Conservation (phyloP, 2,888 invertebrate genomes). For the Polyommatus icarus region DNA sequence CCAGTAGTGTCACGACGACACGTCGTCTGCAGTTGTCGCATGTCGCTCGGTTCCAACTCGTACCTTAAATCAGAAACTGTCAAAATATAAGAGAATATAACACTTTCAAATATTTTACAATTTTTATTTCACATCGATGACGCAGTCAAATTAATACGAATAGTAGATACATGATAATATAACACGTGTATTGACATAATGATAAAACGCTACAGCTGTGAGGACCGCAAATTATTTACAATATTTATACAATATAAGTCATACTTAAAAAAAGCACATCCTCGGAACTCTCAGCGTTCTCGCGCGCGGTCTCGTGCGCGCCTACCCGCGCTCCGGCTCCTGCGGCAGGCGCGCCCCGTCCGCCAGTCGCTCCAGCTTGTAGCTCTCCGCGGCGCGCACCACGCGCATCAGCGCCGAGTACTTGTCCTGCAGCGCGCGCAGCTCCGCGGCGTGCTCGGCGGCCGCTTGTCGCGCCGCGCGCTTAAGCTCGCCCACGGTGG, state of each 20-base stretch:
- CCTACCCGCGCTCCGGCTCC: constrained; percentile 44
- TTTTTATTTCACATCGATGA: constrained; percentile 1
- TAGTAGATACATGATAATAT: constrained; percentile 12
- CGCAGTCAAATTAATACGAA: constrained; percentile 9
- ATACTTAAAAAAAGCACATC: constrained; percentile 14
- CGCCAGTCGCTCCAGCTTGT: constrained; percentile 76
- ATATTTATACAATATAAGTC: constrained; percentile 13
- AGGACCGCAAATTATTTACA: constrained; percentile 24
- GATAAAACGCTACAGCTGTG: constrained; percentile 3
- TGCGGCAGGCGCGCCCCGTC: constrained; percentile 42
- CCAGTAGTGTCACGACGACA: no score
- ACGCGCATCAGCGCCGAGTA: constrained; percentile 80
- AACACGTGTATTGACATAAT: constrained; percentile 9
- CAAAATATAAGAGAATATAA: not conserved
- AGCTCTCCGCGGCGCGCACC: constrained; percentile 78
- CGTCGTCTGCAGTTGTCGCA: no score
- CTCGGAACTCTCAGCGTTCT: not conserved
- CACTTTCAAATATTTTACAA: not conserved
- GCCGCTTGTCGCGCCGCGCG: constrained; percentile 73
- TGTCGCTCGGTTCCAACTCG: no score
- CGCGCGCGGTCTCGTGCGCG: constrained; percentile 35
- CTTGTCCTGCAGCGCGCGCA: constrained; percentile 81
- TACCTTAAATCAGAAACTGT: no score
- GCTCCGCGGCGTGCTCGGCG: constrained; percentile 82
- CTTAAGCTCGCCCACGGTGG: constrained; percentile 70